These are phyloP conservation scores for Amphiura filiformis DNA, from an alignment of 35 echinoderm and acorn worm species.

Conservation along the genomic window DNA sequence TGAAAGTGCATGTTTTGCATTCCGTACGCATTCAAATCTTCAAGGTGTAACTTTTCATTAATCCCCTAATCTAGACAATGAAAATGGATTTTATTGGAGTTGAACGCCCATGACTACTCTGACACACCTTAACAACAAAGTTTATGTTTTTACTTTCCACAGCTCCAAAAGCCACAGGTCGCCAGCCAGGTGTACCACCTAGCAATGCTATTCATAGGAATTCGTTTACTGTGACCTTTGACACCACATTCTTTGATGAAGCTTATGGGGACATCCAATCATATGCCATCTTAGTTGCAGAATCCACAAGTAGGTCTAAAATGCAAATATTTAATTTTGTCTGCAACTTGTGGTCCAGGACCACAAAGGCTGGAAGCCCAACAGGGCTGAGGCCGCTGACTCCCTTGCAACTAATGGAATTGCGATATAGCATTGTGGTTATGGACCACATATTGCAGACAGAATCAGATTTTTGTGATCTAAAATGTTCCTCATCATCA, in stretches of 20 bases:
- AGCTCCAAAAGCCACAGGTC: constrained; percentile 19
- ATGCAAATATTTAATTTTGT: not conserved
- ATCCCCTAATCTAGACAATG: no score
- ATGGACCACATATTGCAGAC: not conserved
- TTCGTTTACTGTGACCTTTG: constrained; percentile 60
- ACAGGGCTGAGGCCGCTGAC: no score
- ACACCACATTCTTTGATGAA: constrained; percentile 60
- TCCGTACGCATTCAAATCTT: no score
- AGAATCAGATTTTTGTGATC: not conserved
- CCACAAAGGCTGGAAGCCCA: no score
- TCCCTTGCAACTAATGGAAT: not conserved
- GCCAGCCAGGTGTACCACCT: not conserved
- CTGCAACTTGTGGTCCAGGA: no score
- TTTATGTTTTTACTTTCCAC: not conserved
- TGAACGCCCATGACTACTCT: no score
- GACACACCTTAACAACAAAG: no score
- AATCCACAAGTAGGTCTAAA: constrained; percentile 20
- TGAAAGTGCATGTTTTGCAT: no score
- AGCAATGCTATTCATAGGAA: constrained; percentile 18
- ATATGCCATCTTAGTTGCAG: constrained; percentile 56
- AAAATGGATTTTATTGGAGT: no score
- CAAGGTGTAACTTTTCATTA: no score
- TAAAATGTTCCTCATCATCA: not conserved
- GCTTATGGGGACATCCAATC: constrained; percentile 32
- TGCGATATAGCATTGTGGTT: not conserved